These are phyloP conservation scores for Epinotia nisella DNA, from an alignment of 2,888 invertebrate genomes.

Conservation along the genomic window DNA sequence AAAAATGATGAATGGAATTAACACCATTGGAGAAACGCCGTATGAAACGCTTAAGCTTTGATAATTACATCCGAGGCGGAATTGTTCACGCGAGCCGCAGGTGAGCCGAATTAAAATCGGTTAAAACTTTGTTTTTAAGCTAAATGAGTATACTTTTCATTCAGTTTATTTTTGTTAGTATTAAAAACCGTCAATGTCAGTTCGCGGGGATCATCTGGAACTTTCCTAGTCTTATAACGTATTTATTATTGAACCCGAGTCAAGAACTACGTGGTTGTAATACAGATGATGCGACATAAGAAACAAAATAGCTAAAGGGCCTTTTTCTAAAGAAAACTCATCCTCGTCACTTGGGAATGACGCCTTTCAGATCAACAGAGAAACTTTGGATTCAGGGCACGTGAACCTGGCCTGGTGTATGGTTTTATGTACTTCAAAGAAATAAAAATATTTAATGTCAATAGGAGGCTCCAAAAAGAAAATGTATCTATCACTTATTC, in stretches of 20 bases:
- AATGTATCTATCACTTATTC: too few relatives aligned
- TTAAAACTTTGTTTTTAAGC: too few relatives aligned
- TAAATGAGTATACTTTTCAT: too few relatives aligned
- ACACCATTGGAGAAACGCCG: too few relatives aligned
- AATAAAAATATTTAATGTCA: too few relatives aligned
- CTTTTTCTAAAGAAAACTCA: slow-evolving; percentile 3
- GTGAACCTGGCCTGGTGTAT: neutral
- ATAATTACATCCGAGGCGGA: too few relatives aligned
- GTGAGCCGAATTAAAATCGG: too few relatives aligned
- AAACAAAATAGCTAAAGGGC: slow-evolving; percentile 14
- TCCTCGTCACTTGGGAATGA: neutral
- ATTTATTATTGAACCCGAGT: slow-evolving; percentile 23
- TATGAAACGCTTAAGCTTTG: too few relatives aligned
- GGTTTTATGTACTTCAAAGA: neutral
- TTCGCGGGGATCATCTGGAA: neutral
- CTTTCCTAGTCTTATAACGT: slow-evolving; percentile 14
- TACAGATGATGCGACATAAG: neutral
- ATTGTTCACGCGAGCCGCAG: too few relatives aligned
- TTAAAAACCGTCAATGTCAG: neutral
- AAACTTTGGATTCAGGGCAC: neutral
- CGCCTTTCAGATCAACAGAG: neutral
- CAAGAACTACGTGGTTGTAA: slow-evolving; percentile 26
- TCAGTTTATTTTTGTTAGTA: neutral
- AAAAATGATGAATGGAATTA: too few relatives aligned
- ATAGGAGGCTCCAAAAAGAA: too few relatives aligned